Conservation (phyloP, 2,888 invertebrate species). For the Julus scandinavius region DNA sequence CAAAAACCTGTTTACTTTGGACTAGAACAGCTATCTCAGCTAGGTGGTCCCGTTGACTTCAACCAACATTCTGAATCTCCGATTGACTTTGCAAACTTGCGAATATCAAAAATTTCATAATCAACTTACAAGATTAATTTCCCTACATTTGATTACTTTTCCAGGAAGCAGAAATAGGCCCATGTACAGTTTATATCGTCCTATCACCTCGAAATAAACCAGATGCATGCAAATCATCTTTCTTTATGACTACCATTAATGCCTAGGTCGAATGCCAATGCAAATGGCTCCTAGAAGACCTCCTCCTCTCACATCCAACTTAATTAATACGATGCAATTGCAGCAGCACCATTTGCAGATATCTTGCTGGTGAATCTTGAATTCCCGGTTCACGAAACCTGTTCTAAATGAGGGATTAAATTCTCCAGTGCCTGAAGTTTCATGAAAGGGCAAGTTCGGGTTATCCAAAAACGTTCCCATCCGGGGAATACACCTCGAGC, state of each 20-base stretch:
- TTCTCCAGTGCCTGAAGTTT: not conserved
- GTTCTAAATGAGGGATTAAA: not conserved
- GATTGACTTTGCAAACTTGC: too few species aligned
- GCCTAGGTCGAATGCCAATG: not conserved
- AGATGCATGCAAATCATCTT: not conserved
- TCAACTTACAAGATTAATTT: too few species aligned
- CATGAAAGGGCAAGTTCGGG: not conserved
- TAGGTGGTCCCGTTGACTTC: too few species aligned
- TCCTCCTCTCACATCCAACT: not conserved
- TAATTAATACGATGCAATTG: too few species aligned
- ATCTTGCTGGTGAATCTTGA: not conserved
- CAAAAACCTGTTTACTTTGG: too few species aligned
- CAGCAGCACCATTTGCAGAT: not conserved
- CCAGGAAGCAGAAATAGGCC: too few species aligned
- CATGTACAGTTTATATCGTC: too few species aligned
- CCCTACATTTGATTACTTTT: too few species aligned
- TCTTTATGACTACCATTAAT: not conserved
- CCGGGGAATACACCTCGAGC: not conserved
- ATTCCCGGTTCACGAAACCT: constrained; percentile 1
- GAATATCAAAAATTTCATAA: too few species aligned
- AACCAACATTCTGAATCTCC: too few species aligned
- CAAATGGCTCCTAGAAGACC: not conserved
- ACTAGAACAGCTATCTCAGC: too few species aligned
- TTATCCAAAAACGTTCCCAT: not conserved
- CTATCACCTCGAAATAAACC: too few species aligned